phyloP scores from a whole-genome alignment of 2,113 vertebrate species.

The Myocastor coypus region DNA sequence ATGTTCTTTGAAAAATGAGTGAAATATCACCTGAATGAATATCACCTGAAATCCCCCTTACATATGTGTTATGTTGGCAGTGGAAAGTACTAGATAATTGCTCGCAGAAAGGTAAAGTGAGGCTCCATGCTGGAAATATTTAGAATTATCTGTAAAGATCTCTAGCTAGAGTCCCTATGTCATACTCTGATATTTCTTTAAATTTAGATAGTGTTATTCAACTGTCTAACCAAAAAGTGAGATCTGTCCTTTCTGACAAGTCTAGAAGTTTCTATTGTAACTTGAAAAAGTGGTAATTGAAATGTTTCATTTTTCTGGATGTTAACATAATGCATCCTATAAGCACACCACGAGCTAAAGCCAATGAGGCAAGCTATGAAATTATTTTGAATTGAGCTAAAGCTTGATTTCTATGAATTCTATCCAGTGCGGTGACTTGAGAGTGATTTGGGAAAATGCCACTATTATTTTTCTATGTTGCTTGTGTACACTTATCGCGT shows the following conservation, averaged over 20 bases:
- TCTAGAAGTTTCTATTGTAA: conserved; percentile 24
- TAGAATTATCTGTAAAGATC: conserved; percentile 13
- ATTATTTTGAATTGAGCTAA: conserved; percentile 52
- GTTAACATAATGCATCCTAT: neutral
- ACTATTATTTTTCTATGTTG: neutral
- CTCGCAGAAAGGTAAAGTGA: conserved; percentile 38
- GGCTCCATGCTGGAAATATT: neutral
- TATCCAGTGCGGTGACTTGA: neutral
- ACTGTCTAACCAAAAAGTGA: neutral
- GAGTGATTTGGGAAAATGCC: conserved; percentile 16
- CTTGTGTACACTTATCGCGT: neutral
- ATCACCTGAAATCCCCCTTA: neutral
- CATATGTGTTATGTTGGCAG: neutral
- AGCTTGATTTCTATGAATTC: neutral
- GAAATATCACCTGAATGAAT: neutral
- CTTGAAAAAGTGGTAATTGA: neutral
- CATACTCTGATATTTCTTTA: conserved; percentile 15
- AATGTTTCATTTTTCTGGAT: conserved; percentile 20
- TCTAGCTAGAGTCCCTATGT: neutral
- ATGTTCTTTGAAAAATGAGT: conserved; percentile 48
- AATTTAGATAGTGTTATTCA: neutral
- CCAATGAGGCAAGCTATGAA: neutral
- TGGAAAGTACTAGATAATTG: neutral
- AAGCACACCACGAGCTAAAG: neutral
- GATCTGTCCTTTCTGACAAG: neutral